Evolutionary conservation across 1,140 invertebrate genomes (phyloP).

Genomic region (Bombus superbus): DNA sequence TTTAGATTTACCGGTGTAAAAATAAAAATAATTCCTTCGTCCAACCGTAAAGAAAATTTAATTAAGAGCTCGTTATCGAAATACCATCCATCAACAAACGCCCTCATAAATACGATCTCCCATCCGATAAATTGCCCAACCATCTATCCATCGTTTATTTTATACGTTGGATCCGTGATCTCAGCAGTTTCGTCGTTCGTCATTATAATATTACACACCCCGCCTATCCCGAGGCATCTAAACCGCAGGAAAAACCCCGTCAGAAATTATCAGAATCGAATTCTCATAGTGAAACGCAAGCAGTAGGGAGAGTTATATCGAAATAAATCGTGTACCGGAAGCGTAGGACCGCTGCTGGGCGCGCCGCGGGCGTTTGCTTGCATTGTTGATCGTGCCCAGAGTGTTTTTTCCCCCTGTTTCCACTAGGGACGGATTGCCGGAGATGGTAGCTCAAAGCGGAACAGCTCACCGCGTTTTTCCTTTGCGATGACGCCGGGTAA

Average conservation of each 20-base stretch:
- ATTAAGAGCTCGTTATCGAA: neutral
- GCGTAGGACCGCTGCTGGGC: neutral
- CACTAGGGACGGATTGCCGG: neutral
- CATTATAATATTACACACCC: neutral
- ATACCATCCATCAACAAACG: neutral
- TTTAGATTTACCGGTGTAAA: neutral
- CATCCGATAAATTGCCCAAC: neutral
- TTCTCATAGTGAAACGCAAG: neutral
- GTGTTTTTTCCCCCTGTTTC: neutral
- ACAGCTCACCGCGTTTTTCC: conserved; percentile 68
- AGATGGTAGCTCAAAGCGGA: conserved; percentile 67
- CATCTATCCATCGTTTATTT: neutral
- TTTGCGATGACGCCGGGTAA: conserved; percentile 64
- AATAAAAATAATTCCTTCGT: neutral
- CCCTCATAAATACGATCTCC: neutral
- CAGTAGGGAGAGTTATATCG: neutral
- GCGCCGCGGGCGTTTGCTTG: neutral
- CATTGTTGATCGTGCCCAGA: conserved; percentile 24
- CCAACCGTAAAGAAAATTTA: neutral
- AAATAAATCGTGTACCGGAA: neutral
- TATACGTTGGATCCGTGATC: neutral
- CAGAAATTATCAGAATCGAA: neutral
- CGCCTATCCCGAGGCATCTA: too few species aligned
- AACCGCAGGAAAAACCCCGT: too few species aligned
- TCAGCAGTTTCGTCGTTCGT: neutral